Conservation (phyloP, 2,113 vertebrate genomes). For the Epinephelus cyanopodus region DNA sequence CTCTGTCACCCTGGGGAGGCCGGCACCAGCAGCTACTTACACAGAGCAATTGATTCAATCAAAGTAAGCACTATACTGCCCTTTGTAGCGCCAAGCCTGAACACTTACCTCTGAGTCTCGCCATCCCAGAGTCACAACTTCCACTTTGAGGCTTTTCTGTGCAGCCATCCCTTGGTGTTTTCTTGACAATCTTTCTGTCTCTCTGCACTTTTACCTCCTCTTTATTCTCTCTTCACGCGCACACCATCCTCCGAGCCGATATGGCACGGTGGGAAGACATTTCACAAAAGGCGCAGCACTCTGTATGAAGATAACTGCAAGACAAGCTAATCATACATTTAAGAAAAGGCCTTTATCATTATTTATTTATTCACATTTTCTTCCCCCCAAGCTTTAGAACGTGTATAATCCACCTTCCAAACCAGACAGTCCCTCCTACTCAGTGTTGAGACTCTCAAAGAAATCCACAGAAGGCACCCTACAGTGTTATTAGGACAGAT, state of each 20-base stretch:
- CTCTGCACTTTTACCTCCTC: slow-evolving; percentile 36
- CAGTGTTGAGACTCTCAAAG: slow-evolving; percentile 44
- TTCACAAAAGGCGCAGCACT: slow-evolving; percentile 15
- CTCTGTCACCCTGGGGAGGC: slow-evolving; percentile 79
- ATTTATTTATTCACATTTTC: slow-evolving; percentile 46
- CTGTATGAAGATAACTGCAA: slow-evolving; percentile 37
- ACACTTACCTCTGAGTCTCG: slow-evolving; percentile 73
- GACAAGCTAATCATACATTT: slow-evolving; percentile 52
- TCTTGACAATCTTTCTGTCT: slow-evolving; percentile 50
- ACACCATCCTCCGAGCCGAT: slow-evolving; percentile 12
- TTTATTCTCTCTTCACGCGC: slow-evolving; percentile 2
- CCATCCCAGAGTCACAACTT: slow-evolving; percentile 75
- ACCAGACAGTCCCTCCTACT: slow-evolving; percentile 54
- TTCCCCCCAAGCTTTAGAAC: slow-evolving; percentile 25
- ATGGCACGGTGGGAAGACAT: neutral
- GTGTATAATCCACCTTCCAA: slow-evolving; percentile 49
- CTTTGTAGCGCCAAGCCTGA: slow-evolving; percentile 77
- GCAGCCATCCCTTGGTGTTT: slow-evolving; percentile 58
- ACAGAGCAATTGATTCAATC: slow-evolving; percentile 85
- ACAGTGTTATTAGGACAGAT: slow-evolving; percentile 54
- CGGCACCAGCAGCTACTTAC: slow-evolving; percentile 80
- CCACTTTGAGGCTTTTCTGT: slow-evolving; percentile 70
- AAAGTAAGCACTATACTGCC: slow-evolving; percentile 78
- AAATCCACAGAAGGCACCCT: slow-evolving; percentile 46
- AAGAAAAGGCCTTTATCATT: slow-evolving; percentile 32